Conservation (phyloP, 2,797 vertebrate species). For the Acrossocheilus fasciatus region DNA sequence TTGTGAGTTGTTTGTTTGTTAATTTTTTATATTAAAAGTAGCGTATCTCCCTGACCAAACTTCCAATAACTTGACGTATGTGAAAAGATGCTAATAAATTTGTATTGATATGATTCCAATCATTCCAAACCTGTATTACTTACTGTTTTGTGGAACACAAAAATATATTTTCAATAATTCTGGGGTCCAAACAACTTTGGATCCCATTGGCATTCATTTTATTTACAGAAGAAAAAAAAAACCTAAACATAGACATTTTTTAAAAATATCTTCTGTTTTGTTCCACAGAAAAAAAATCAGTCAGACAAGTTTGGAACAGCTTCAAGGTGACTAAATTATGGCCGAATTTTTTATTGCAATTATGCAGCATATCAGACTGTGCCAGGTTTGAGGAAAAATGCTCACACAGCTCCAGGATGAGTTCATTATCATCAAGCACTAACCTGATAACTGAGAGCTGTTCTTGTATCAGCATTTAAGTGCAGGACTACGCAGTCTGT, state of each 20-base stretch:
- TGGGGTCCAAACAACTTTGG: background rate
- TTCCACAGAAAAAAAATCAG: background rate
- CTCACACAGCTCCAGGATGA: constrained; percentile 7
- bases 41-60: background rate
- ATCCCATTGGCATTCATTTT: background rate
- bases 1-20: background rate
- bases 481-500: background rate
- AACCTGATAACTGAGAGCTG: constrained; percentile 6
- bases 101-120: background rate
- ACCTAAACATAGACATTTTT: background rate
- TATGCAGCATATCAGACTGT: background rate
- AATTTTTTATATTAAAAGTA: background rate
- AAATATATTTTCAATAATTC: background rate
- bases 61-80: background rate
- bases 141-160: background rate
- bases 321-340: background rate
- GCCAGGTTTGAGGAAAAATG: constrained; percentile 24
- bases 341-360: background rate
- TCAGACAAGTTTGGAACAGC: background rate
- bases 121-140: background rate
- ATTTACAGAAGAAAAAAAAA: background rate
- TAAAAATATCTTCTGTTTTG: background rate
- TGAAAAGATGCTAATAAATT: background rate
- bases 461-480: constrained; percentile 25
- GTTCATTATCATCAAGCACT: constrained; percentile 28